Evolutionary conservation across 2,113 vertebrate genomes (phyloP).

Genomic region (Leucoraja erinaceus): DNA sequence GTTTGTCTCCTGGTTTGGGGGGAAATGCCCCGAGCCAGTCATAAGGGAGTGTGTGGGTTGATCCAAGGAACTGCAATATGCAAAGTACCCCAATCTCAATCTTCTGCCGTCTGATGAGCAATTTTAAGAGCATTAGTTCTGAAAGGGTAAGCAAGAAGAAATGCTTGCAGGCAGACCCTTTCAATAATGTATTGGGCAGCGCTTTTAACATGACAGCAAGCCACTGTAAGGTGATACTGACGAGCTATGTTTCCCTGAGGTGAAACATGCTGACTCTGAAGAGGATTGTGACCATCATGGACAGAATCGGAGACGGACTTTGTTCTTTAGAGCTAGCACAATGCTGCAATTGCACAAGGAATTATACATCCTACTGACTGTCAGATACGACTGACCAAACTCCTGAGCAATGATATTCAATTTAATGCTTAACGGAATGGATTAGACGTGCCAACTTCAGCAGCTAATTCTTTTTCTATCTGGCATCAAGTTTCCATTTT

Average conservation of each 20-base stretch:
- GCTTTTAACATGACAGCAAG: conserved; percentile 35
- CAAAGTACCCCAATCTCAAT: background rate
- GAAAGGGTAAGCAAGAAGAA: background rate
- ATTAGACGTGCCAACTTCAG: background rate
- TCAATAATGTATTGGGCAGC: background rate
- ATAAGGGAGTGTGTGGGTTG: background rate
- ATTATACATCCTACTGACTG: conserved; percentile 18
- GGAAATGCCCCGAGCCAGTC: background rate
- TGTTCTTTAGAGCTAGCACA: background rate
- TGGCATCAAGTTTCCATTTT: background rate
- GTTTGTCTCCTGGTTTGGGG: background rate
- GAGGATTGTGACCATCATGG: conserved; percentile 30
- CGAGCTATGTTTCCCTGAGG: conserved; percentile 22
- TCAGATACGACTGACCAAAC: conserved; percentile 29
- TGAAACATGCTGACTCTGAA: conserved; percentile 25
- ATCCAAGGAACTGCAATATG: background rate
- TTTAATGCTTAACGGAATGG: conserved; percentile 12
- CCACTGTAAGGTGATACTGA: conserved; percentile 32
- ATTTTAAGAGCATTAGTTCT: conserved; percentile 30
- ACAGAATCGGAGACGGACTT: conserved; percentile 18
- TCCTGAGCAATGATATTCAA: conserved; percentile 17
- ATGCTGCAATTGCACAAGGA: background rate
- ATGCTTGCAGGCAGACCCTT: conserved; percentile 27
- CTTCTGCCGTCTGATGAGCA: conserved; percentile 25
- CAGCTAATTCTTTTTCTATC: background rate